Evolutionary conservation across 2,113 vertebrate species (phyloP).

Genomic region (Raja brachyura): DNA sequence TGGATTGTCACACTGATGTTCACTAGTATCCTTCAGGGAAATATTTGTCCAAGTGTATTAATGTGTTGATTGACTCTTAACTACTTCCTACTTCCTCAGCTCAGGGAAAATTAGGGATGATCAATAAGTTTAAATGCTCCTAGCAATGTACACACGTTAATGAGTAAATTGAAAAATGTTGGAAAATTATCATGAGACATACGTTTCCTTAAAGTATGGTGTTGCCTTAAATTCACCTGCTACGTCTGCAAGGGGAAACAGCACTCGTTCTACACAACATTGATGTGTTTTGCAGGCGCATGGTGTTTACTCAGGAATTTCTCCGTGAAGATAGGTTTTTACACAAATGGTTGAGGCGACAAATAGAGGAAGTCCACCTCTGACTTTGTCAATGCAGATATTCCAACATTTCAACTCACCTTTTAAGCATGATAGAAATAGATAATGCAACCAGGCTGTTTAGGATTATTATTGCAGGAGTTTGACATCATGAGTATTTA

Average conservation of each 20-base stretch:
- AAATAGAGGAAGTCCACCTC: not conserved
- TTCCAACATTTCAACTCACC: not conserved
- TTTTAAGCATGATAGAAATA: not conserved
- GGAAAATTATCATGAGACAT: not conserved
- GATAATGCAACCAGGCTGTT: not conserved
- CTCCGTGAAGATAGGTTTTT: no score
- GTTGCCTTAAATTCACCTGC: not conserved
- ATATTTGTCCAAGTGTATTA: no score
- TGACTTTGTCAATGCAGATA: not conserved
- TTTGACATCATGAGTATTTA: not conserved
- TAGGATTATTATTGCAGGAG: not conserved
- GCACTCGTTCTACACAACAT: no score
- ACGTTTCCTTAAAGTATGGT: not conserved
- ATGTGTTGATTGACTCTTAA: no score
- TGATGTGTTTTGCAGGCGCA: not conserved
- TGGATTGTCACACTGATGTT: no score
- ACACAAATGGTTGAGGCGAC: no score
- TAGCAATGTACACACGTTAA: no score
- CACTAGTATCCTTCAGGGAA: no score
- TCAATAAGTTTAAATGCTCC: no score
- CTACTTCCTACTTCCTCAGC: no score
- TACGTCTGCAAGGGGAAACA: not conserved
- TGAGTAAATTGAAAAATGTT: not conserved
- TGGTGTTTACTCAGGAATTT: not conserved
- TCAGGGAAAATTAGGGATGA: no score